Conservation (phyloP, 1,140 invertebrate species). For the Drosophila sturtevanti region DNA sequence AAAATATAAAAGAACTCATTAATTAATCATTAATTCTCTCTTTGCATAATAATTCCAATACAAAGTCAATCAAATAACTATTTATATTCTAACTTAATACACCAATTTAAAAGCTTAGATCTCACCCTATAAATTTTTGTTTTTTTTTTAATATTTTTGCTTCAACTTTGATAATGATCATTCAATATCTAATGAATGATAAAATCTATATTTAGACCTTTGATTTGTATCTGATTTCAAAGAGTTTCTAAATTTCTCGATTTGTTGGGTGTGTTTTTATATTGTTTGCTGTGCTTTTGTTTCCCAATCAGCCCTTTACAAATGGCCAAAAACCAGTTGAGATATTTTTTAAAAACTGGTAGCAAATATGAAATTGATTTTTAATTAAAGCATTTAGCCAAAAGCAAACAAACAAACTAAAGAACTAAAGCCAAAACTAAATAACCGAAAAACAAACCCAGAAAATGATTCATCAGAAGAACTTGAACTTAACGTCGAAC, state of each 20-base stretch:
- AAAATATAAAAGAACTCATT: neutral
- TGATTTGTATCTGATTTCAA: neutral
- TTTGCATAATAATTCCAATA: neutral
- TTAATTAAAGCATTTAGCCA: constrained; percentile 77
- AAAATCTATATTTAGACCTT: neutral
- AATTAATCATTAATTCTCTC: neutral
- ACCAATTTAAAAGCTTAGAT: neutral
- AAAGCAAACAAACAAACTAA: constrained; percentile 17
- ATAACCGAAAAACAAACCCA: constrained; percentile 46
- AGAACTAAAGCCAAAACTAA: constrained; percentile 25
- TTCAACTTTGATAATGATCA: neutral
- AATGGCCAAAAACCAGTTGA: constrained; percentile 6
- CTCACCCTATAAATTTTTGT: neutral
- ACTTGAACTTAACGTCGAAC: constrained; percentile 44
- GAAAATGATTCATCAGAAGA: constrained; percentile 62
- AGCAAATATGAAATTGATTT: constrained; percentile 72
- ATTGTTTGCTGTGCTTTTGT: neutral
- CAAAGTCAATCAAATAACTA: neutral
- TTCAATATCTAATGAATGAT: neutral
- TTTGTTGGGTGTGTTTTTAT: neutral
- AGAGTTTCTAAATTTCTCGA: neutral
- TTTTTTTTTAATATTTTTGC: neutral
- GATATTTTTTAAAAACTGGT: constrained; percentile 55
- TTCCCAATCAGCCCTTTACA: constrained; percentile 7
- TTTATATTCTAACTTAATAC: neutral